These are phyloP conservation scores for Siniperca obscura DNA, from an alignment of 2,797 vertebrate genomes.

Conservation along the genomic window DNA sequence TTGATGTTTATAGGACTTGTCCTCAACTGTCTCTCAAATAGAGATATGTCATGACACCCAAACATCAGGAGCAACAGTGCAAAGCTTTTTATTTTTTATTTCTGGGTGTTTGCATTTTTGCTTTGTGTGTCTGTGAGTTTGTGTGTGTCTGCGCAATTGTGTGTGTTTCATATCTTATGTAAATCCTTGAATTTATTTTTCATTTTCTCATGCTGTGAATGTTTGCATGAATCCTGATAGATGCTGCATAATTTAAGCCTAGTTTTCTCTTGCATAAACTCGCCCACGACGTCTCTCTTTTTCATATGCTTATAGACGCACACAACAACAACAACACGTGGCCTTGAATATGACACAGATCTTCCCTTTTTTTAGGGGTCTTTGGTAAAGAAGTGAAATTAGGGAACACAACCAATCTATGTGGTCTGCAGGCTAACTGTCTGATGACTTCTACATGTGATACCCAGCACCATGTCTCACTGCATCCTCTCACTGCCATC, in stretches of 20 bases:
- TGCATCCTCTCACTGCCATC: constrained; percentile 30
- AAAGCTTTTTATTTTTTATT: constrained; percentile 23
- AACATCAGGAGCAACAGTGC: constrained; percentile 7
- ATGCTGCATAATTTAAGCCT: constrained; percentile 1
- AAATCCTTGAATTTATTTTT: constrained; percentile 2
- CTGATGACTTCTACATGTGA: constrained; percentile 37
- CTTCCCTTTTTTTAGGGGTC: not conserved
- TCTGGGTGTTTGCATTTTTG: constrained; percentile 18
- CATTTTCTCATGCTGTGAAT: constrained; percentile 1
- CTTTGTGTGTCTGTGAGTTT: not conserved
- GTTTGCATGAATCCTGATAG: constrained; percentile 6
- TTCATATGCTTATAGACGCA: not conserved
- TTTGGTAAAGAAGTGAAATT: not conserved
- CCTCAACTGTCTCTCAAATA: constrained; percentile 22
- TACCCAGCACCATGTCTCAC: constrained; percentile 22
- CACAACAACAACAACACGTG: not conserved
- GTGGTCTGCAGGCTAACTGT: not conserved
- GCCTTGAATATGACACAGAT: not conserved
- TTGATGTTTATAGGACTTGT: constrained; percentile 19
- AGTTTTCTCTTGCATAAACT: constrained; percentile 25
- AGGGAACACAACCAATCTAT: not conserved
- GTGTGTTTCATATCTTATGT: not conserved
- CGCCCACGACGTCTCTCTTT: not conserved
- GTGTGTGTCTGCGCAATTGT: not conserved
- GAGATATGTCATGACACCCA: constrained; percentile 1